A percentile compares a stretch with the other conserved stretches of the same genome.
These are phyloP conservation scores for Plestiodon gilberti DNA, from an alignment of 2,113 vertebrate species.

Conservation along the genomic window DNA sequence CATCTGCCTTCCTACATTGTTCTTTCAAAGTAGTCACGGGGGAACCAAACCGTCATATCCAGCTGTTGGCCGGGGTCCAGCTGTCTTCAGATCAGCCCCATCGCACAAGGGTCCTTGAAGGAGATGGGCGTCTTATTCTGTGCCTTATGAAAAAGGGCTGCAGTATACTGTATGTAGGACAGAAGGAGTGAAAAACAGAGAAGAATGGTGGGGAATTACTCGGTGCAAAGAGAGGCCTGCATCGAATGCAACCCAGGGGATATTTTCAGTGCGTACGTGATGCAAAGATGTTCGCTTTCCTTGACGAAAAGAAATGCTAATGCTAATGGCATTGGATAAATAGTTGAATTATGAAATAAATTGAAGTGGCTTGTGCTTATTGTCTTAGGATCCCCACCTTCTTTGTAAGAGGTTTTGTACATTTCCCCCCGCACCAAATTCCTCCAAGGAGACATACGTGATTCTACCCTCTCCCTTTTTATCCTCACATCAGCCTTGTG, in stretches of 20 bases:
- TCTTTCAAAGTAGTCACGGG: neutral
- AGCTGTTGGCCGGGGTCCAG: neutral
- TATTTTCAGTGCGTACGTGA: neutral
- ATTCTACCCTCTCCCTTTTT: too few species aligned
- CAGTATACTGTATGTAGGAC: neutral
- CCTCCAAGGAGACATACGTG: too few species aligned
- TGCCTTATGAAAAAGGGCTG: neutral
- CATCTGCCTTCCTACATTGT: neutral
- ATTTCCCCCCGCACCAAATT: too few species aligned
- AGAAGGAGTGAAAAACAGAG: neutral
- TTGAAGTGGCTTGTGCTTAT: too few species aligned
- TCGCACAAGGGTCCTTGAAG: neutral
- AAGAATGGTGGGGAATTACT: neutral
- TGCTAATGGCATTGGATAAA: too few species aligned
- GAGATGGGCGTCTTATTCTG: neutral
- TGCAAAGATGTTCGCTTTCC: neutral
- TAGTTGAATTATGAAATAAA: too few species aligned
- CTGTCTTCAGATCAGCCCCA: neutral
- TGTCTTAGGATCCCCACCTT: too few species aligned
- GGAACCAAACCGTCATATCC: neutral
- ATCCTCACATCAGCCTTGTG: too few species aligned
- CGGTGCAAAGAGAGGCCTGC: neutral
- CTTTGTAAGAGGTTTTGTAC: too few species aligned
- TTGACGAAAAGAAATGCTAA: neutral
- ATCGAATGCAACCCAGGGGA: fast-evolving